Conservation (phyloP, 2,888 invertebrate genomes). For the Coronaproctus castanopsis region DNA sequence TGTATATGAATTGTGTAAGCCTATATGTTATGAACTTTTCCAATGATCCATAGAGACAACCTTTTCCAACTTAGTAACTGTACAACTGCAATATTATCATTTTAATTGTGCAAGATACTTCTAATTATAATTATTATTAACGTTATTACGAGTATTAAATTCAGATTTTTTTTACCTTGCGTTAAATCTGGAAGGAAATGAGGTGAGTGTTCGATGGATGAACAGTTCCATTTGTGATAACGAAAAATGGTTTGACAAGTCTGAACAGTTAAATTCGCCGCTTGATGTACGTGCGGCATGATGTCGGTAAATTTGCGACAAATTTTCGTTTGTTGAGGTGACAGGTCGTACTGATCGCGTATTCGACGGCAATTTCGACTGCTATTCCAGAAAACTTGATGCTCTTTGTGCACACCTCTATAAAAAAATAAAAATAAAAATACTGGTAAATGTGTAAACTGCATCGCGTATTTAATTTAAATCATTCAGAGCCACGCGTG, state of each 20-base stretch:
- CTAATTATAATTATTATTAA: too few relatives aligned
- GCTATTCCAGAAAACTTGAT: constrained; percentile 14
- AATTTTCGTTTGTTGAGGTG: constrained; percentile 40
- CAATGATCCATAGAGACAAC: too few relatives aligned
- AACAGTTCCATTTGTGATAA: constrained; percentile 65
- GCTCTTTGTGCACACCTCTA: constrained; percentile 15
- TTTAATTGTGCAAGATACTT: too few relatives aligned
- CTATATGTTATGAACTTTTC: too few relatives aligned
- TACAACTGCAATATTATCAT: too few relatives aligned
- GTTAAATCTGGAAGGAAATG: constrained; percentile 13
- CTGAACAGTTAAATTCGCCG: constrained; percentile 43
- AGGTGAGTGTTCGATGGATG: constrained; percentile 34
- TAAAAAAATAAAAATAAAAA: not conserved
- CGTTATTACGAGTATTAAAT: too few relatives aligned
- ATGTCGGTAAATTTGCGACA: constrained; percentile 43
- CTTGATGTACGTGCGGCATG: constrained; percentile 55
- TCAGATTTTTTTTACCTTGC: constrained; percentile 13
- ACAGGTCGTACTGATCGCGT: constrained; percentile 25
- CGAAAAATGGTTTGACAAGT: constrained; percentile 51
- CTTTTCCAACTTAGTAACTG: too few relatives aligned
- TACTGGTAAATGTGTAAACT: too few relatives aligned
- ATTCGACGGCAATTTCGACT: constrained; percentile 14
- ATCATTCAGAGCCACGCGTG: too few relatives aligned
- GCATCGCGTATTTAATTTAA: too few relatives aligned
- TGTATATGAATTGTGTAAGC: too few relatives aligned